phyloP scores from a whole-genome alignment of 2,113 vertebrate species.

The Aspidoscelis tigris region DNA sequence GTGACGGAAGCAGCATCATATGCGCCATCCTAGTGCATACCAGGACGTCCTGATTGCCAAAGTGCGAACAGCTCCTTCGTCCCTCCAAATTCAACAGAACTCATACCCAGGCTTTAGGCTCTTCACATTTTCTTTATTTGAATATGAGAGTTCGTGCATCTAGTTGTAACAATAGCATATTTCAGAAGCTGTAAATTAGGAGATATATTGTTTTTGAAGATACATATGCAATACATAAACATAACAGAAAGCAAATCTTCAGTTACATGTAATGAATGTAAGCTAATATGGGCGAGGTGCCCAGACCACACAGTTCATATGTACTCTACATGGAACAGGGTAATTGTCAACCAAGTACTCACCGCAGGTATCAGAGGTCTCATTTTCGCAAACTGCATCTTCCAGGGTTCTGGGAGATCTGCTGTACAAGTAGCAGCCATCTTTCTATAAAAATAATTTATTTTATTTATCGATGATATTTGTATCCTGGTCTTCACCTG shows the following conservation, averaged over 20 bases:
- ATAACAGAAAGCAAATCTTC: not conserved
- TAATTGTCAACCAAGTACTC: not conserved
- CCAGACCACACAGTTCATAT: not conserved
- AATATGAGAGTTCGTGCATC: not conserved
- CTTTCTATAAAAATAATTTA: not conserved
- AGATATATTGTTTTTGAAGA: not conserved
- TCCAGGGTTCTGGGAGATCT: constrained; percentile 5
- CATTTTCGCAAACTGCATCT: not conserved
- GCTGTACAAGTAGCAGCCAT: not conserved
- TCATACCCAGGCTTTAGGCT: not conserved
- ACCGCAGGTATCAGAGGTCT: constrained; percentile 2
- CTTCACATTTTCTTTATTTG: not conserved
- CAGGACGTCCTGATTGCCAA: too few species aligned
- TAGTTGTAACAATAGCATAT: not conserved
- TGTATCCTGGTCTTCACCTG: too few species aligned
- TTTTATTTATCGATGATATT: too few species aligned
- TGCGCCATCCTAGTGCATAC: too few species aligned
- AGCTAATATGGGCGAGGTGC: not conserved
- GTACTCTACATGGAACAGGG: not conserved
- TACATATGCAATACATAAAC: not conserved
- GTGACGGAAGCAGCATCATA: too few species aligned
- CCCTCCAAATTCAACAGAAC: not conserved
- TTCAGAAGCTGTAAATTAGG: not conserved
- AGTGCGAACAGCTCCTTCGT: not conserved
- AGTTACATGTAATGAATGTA: not conserved